Conservation (phyloP, 1,140 invertebrate species). For the Drosophila carrolli region DNA sequence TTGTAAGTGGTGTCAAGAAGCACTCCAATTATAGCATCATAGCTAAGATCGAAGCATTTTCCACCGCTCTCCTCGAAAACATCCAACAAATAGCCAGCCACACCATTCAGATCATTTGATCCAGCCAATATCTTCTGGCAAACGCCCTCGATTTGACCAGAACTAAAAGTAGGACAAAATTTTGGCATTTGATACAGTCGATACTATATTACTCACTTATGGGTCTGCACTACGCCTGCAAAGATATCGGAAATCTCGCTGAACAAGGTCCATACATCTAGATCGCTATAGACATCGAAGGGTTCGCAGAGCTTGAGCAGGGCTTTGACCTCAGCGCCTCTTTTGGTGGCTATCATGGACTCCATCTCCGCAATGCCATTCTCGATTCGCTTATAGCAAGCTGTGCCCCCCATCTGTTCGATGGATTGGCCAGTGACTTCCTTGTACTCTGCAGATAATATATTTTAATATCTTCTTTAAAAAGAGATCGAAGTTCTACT, state of each 20-base stretch:
- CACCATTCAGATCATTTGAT: conserved; percentile 63
- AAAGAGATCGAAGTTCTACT: background rate
- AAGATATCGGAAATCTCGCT: conserved; percentile 78
- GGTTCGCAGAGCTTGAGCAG: conserved; percentile 81
- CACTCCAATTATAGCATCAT: conserved; percentile 53
- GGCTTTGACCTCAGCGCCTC: conserved; percentile 68
- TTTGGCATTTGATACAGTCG: no score
- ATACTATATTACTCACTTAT: conserved; percentile 58
- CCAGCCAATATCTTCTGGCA: conserved; percentile 68
- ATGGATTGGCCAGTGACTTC: conserved; percentile 81
- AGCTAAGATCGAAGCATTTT: conserved; percentile 67
- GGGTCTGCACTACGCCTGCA: conserved; percentile 76
- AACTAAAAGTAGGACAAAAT: conserved; percentile 11
- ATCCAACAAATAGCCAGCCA: conserved; percentile 59
- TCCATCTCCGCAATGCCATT: conserved; percentile 85
- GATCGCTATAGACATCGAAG: conserved; percentile 72
- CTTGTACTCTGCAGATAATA: conserved; percentile 67
- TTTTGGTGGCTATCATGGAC: conserved; percentile 74
- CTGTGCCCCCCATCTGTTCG: conserved; percentile 80
- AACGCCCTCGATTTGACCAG: conserved; percentile 71
- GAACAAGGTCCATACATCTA: conserved; percentile 80
- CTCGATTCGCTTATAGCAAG: conserved; percentile 85
- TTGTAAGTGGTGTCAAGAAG: conserved; percentile 61
- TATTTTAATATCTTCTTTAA: background rate
- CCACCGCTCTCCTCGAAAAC: conserved; percentile 31